phyloP scores from a whole-genome alignment of 2,797 vertebrate species.

The Hoplostethus mediterraneus region DNA sequence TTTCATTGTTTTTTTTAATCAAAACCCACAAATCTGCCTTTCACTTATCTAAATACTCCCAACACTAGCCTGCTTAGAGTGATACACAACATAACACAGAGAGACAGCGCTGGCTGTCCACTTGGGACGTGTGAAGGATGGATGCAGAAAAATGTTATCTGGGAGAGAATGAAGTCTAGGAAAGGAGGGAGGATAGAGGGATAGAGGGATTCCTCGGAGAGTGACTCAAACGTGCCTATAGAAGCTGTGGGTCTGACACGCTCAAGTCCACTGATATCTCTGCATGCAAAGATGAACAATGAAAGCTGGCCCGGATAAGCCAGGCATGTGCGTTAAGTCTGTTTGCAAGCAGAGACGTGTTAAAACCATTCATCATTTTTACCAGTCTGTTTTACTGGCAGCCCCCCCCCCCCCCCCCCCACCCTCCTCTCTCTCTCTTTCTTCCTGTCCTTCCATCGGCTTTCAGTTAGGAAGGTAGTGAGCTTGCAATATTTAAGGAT shows the following conservation, averaged over 20 bases:
- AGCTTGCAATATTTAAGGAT: conserved; percentile 34
- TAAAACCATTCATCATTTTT: conserved; percentile 20
- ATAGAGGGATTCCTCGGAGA: neutral
- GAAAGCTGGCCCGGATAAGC: conserved; percentile 15
- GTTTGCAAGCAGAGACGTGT: conserved; percentile 33
- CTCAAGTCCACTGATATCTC: conserved; percentile 2
- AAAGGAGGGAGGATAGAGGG: neutral
- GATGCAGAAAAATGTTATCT: conserved; percentile 20
- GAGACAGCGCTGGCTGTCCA: conserved; percentile 35
- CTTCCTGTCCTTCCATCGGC: conserved; percentile 20
- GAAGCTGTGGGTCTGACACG: neutral
- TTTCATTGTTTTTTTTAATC: conserved; percentile 59
- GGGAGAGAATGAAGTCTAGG: conserved; percentile 6
- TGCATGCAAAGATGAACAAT: too few relatives aligned
- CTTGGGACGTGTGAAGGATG: conserved; percentile 11
- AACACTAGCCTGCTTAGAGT: conserved; percentile 22
- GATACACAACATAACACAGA: conserved; percentile 13
- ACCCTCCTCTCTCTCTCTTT: conserved; percentile 13
- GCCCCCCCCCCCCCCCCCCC: conserved; percentile 1
- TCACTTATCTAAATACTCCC: conserved; percentile 48
- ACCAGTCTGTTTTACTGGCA: conserved; percentile 31
- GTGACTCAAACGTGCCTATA: conserved; percentile 6
- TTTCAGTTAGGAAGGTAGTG: conserved; percentile 34
- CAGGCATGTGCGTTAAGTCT: conserved; percentile 15
- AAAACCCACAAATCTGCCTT: conserved; percentile 28